Evolutionary conservation across 2,888 invertebrate genomes (phyloP), one percentile per base, ranked within the genome.

Genomic region (Acanthopleura granulata): DNA sequence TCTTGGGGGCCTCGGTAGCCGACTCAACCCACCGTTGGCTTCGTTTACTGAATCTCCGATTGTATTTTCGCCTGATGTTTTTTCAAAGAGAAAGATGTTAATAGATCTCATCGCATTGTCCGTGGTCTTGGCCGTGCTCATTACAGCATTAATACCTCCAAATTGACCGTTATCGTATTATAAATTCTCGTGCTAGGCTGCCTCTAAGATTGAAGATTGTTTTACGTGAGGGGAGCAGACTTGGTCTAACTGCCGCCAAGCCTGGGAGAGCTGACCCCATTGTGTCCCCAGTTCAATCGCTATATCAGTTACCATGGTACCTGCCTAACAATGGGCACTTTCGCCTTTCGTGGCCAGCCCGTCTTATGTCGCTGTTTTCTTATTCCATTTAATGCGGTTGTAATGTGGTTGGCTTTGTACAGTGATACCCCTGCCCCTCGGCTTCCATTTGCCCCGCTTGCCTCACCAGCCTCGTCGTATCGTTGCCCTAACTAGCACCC

Each of bases 301-400:
- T 15, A 27, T 22, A 66, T 66, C 66, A 25, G 66, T 66, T 66
- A 66, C 66, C 66, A 22, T 27, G 29, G 25, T 66, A 66, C 66
- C 66, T 66, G 66, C 29, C 66, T 22, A 66, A 66, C 66, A 66
- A 66, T 66, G 66, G 29, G 25, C 15, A 22, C 16, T 66, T 66
- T 66, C 25, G 16, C 66, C 66, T 22, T 66, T 27, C 66, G 16
- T 66, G 29, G 25, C 29, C 16, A 15, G 66, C 1, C 16, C 22
- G 29, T 66, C 66, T 66, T 66, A 66, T 66, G 66, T 15, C 66
- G 29, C 66, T 66, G 66, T 66, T 66, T 66, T 66, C 66, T 66
- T 66, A 66, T 22, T 66, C 25, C 66, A 66, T 66, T 66, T 66
- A 66, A 66, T 66, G 66, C 66, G 66, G 66, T 66, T 66, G 66